Evolutionary conservation across 2,888 invertebrate species (phyloP), one percentile per base, ranked within the genome.

Genomic region (Heteromyza rotundicornis): DNA sequence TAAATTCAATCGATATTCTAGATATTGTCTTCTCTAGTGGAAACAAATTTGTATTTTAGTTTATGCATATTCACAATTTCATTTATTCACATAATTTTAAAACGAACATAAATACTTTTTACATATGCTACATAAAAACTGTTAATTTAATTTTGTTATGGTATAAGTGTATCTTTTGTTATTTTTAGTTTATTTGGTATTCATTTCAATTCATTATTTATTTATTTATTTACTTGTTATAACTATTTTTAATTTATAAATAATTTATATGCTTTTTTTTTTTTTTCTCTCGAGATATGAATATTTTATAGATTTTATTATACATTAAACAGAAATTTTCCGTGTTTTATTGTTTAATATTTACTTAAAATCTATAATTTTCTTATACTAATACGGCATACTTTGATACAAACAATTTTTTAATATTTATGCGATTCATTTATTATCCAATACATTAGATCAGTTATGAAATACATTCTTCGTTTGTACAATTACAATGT

Each of bases 271-370:
- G n/a, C n/a, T n/a, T n/a, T n/a, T n/a, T n/a, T n/a, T n/a, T n/a
- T n/a, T n/a, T n/a, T n/a, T n/a, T n/a, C 10, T 51, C 24, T 3
- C 16, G 44, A 56, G 67, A 70, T 74, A 74, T 76, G 68, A 76
- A 71, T 73, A 62, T 60, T 65, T 27, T 27, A 27, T 27, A 7
- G 5, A 57, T 53, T 65, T 61, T 70, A 74, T 65, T 70, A 65
- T 65, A 67, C 66, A 70, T 64, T 66, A 68, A 76, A 65, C 68
- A 52, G 65, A 64, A 47, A 40, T 44, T 57, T 57, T n/a, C 20
- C 14, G 23, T 20, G 2, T 23, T 3, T 32, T 32, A 32, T 8
- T 32, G 12, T 32, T 32, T 32, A 32, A 32, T 32, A 8, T 32
- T n/a, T n/a, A n/a, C n/a, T n/a, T n/a, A n/a, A n/a, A n/a, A n/a